Evolutionary conservation across 2,113 vertebrate genomes (phyloP).

Genomic region (Hypocryptadius cinnamomeus): DNA sequence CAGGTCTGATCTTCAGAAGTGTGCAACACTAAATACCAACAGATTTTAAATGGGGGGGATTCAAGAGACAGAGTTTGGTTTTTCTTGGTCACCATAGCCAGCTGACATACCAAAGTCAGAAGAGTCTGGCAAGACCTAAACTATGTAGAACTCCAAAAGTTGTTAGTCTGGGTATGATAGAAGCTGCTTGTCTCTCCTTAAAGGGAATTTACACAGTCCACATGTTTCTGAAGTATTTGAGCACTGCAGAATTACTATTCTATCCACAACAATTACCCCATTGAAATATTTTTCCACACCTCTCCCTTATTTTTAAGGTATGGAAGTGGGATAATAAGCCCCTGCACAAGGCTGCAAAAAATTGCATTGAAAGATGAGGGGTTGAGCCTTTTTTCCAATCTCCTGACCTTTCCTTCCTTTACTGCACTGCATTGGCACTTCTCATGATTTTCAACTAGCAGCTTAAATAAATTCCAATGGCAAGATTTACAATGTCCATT

Average conservation of each 20-base stretch:
- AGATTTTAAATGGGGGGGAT: not conserved
- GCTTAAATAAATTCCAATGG: not conserved
- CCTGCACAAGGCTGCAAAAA: not conserved
- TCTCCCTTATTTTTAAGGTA: not conserved
- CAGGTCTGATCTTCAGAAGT: not conserved
- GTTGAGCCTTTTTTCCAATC: not conserved
- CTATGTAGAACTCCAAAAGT: not conserved
- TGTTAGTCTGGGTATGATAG: not conserved
- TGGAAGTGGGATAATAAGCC: not conserved
- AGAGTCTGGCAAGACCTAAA: not conserved
- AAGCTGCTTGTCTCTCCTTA: not conserved
- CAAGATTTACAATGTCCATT: not conserved
- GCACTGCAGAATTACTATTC: not conserved
- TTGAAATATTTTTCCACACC: not conserved
- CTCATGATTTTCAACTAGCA: not conserved
- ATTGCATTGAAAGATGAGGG: not conserved
- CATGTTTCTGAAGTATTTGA: not conserved
- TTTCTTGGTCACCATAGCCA: not conserved
- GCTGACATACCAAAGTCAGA: not conserved
- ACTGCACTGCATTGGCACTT: not conserved
- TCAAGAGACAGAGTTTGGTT: not conserved
- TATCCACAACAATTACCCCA: not conserved
- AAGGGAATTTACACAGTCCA: not conserved
- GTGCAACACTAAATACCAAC: not conserved
- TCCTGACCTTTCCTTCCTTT: not conserved